These are phyloP conservation scores for Papilio demoleus DNA, from an alignment of 2,888 invertebrate species.

Conservation along the genomic window DNA sequence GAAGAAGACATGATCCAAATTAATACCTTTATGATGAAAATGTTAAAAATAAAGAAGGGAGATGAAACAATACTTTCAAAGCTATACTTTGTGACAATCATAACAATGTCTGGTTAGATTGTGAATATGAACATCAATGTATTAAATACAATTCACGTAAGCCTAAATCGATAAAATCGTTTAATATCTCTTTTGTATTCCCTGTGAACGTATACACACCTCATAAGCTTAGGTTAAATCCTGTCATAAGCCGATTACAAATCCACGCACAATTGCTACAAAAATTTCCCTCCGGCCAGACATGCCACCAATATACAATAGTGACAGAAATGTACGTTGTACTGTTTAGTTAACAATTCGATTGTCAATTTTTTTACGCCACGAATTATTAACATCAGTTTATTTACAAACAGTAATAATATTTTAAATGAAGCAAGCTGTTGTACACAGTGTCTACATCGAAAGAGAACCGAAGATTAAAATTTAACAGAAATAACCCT, in stretches of 20 bases:
- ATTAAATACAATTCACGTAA: slow-evolving; percentile 8
- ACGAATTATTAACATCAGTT: not conserved
- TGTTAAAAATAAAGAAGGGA: no score
- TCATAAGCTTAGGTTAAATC: slow-evolving; percentile 36
- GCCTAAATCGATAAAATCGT: not conserved
- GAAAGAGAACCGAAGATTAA: no score
- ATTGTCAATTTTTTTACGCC: not conserved
- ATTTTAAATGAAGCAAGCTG: no score
- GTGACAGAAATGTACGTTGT: not conserved
- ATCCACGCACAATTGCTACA: not conserved
- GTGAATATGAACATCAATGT: not conserved
- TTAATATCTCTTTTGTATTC: slow-evolving; percentile 5
- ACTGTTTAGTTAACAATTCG: not conserved
- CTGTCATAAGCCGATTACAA: slow-evolving; percentile 41
- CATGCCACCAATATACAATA: not conserved
- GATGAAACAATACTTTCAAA: no score
- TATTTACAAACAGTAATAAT: not conserved
- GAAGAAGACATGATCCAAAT: no score
- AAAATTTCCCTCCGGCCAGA: slow-evolving; percentile 3
- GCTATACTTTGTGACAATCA: no score
- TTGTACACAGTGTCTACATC: no score
- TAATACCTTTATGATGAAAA: no score
- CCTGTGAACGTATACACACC: slow-evolving; percentile 7
- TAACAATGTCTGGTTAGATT: not conserved
- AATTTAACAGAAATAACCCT: no score